Conservation (phyloP, 2,113 vertebrate species). For the Raja brachyura region DNA sequence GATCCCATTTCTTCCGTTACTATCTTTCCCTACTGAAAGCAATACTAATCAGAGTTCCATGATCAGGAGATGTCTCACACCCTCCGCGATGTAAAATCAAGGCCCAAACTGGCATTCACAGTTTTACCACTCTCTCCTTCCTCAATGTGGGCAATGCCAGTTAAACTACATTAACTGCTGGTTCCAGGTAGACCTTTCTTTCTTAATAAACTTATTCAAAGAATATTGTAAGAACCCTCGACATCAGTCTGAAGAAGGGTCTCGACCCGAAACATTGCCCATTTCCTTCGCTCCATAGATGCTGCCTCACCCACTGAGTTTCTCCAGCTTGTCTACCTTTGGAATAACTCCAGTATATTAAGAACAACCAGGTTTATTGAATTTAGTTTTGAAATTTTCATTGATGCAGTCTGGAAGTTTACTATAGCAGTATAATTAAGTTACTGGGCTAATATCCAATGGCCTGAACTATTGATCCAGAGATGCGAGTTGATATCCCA, state of each 20-base stretch:
- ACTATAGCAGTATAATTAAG: too few species aligned
- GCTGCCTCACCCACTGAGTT: too few species aligned
- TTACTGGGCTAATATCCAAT: too few species aligned
- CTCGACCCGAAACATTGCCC: too few species aligned
- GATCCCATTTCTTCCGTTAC: neutral
- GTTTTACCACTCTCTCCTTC: neutral
- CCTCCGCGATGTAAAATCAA: neutral
- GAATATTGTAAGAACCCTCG: neutral
- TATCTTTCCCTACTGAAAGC: neutral
- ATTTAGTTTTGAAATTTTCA: neutral
- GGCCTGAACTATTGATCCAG: too few species aligned
- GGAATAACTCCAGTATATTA: neutral
- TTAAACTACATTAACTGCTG: neutral
- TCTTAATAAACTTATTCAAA: neutral
- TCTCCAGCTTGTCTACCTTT: too few species aligned
- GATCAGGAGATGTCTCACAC: neutral
- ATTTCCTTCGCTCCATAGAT: too few species aligned
- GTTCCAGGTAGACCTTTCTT: neutral
- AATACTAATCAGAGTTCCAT: neutral
- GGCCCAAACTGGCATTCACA: neutral
- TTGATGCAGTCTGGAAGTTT: neutral
- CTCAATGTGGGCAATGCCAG: neutral
- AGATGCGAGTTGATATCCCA: too few species aligned
- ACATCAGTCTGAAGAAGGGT: too few species aligned
- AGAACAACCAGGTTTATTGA: neutral